phyloP scores from a whole-genome alignment of 2,888 invertebrate genomes.

The Cheilosia soror region DNA sequence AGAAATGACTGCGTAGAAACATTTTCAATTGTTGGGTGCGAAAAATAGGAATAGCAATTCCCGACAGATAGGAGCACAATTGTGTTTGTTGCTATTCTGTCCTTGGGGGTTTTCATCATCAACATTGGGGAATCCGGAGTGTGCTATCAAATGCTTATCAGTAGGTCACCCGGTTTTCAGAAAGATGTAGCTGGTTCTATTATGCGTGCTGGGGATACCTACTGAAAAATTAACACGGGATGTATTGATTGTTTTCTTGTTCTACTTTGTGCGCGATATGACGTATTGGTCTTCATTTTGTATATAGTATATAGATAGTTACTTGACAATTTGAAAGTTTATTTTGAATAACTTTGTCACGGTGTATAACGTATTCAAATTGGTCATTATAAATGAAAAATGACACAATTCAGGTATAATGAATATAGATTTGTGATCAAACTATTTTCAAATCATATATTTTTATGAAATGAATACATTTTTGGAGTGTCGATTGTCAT shows the following conservation, averaged over 20 bases:
- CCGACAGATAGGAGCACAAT: slow-evolving; percentile 3
- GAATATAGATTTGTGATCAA: too few species aligned
- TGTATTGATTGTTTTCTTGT: background rate
- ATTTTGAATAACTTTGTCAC: too few species aligned
- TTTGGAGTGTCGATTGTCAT: too few species aligned
- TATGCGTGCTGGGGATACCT: slow-evolving; percentile 17
- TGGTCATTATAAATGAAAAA: too few species aligned
- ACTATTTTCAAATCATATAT: too few species aligned
- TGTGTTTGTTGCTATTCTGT: background rate
- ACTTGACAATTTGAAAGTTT: too few species aligned
- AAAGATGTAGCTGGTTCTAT: slow-evolving; percentile 56
- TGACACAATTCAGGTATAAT: too few species aligned
- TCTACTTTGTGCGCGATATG: background rate
- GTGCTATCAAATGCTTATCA: slow-evolving; percentile 55
- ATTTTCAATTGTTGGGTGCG: background rate
- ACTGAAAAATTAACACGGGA: background rate
- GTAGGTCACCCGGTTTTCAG: slow-evolving; percentile 65
- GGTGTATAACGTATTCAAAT: too few species aligned
- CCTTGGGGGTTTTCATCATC: slow-evolving; percentile 13
- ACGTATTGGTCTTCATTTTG: too few species aligned
- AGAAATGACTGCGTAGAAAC: slow-evolving; percentile 61
- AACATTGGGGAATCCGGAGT: background rate
- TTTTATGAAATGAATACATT: too few species aligned
- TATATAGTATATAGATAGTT: too few species aligned
- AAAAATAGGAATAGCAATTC: slow-evolving; percentile 2